Evolutionary conservation across 1,140 invertebrate species (phyloP), one percentile per base, ranked within the genome.

Genomic region (Dreissena polymorpha): DNA sequence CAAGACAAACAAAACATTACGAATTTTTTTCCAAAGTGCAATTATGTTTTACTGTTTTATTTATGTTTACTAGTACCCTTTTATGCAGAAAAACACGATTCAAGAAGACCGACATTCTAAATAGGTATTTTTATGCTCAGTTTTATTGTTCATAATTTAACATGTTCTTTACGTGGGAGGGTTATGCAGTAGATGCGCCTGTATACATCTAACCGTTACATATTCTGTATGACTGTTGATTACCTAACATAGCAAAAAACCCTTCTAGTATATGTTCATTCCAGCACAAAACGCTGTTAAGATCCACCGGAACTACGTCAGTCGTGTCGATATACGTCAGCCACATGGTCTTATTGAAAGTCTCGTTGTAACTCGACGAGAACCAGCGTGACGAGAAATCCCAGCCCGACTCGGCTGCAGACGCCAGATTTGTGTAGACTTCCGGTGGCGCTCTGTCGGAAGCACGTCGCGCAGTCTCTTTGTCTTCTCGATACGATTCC

Each of bases 311-410:
- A 27, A 97, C 93, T 51, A 97, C 95, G 64, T 95, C 90, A 12
- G 94, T 94, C 0, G 95, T 95, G 10, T 94, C 92, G 0, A 92
- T 91, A 69, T 92, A 89, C 13, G 73, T 83, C 51, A 94, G 75
- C 69, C 89, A 89, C 16, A 88, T 88, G 14, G 29, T 75, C 0
- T 55, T 51, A 21, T 84, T 74, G 2, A 72, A 29, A 12, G 53
- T 81, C 29, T 27, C 75, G 51, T 65, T 82, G 80, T 83, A 83
- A 12, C 90, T 88, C 68, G 89, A 88, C 18, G 96, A 95, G 89
- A 97, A 98, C 98, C 98, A 99, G 68, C 97, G 94, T 7, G 96
- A 97, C 16, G 97, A 97, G 92, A 98, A 99, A 91, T 99, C 98
- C 97, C 97, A 98, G 1, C 97, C 98, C 0, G 97, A 97, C 91